Conservation (phyloP, 2,888 invertebrate species). For the Chironomus riparius region DNA sequence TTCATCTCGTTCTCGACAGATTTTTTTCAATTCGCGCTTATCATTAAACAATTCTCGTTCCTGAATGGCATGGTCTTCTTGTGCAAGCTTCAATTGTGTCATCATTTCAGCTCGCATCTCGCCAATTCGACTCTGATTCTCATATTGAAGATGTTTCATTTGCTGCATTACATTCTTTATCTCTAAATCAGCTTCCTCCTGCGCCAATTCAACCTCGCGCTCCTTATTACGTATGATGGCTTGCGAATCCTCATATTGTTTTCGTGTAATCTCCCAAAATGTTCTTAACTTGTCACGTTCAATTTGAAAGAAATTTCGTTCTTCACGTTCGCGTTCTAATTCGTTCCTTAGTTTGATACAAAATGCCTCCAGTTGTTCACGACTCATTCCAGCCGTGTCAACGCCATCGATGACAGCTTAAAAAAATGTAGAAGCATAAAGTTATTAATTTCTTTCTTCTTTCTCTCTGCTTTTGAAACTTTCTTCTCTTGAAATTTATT, state of each 20-base stretch:
- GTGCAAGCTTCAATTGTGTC: slow-evolving; percentile 70
- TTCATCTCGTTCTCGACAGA: slow-evolving; percentile 46
- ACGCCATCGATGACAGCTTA: slow-evolving; percentile 75
- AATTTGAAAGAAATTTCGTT: slow-evolving; percentile 89
- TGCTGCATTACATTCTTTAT: slow-evolving; percentile 85
- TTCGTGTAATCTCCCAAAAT: slow-evolving; percentile 91
- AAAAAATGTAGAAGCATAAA: slow-evolving; percentile 30
- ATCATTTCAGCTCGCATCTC: slow-evolving; percentile 77
- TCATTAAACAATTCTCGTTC: slow-evolving; percentile 62
- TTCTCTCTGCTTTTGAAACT: neutral
- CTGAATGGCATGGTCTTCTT: slow-evolving; percentile 70
- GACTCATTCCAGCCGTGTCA: slow-evolving; percentile 82
- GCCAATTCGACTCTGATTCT: slow-evolving; percentile 76
- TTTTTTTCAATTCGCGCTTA: slow-evolving; percentile 46
- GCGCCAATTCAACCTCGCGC: slow-evolving; percentile 77
- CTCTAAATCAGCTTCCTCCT: slow-evolving; percentile 79
- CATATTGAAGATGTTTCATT: slow-evolving; percentile 86
- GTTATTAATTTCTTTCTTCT: neutral
- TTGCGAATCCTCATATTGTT: slow-evolving; percentile 57
- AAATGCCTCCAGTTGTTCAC: slow-evolving; percentile 87
- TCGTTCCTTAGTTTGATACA: slow-evolving; percentile 78
- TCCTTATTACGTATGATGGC: slow-evolving; percentile 58
- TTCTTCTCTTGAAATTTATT: neutral
- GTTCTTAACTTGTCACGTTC: slow-evolving; percentile 90
- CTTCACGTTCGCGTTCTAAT: slow-evolving; percentile 87